Evolutionary conservation across 2,113 vertebrate genomes (phyloP).

Genomic region (Pteronura brasiliensis): DNA sequence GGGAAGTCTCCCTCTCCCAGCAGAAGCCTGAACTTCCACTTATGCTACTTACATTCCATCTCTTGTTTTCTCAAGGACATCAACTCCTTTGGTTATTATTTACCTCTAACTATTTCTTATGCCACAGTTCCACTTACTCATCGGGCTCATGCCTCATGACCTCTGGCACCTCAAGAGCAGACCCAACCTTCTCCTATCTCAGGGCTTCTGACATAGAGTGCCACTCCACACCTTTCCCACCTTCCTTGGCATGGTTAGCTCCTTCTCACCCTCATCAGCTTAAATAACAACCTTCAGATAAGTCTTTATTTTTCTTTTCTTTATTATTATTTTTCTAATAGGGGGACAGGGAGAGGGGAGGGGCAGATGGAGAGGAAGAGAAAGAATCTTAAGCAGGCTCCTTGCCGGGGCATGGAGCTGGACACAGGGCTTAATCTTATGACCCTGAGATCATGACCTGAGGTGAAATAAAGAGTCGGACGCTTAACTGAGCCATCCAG

Average conservation of each 20-base stretch:
- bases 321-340: background rate
- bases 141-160: background rate
- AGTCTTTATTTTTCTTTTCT: background rate
- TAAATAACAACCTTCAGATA: background rate
- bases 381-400: background rate
- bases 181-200: background rate
- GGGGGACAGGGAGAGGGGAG: background rate
- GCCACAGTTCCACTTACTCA: background rate
- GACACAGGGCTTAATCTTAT: background rate
- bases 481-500: background rate
- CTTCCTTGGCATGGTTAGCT: background rate
- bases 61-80: background rate
- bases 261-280: background rate
- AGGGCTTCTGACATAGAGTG: background rate
- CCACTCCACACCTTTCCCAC: accelerated
- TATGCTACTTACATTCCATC: background rate
- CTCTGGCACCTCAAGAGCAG: background rate
- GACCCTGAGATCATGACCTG: background rate
- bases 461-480: background rate
- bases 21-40: background rate
- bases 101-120: background rate
- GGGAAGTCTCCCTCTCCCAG: background rate
- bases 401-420: accelerated
- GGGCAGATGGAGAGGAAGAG: background rate
- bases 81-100: background rate